These are phyloP conservation scores for Asobara japonica DNA, from an alignment of 1,140 invertebrate species.

Conservation along the genomic window DNA sequence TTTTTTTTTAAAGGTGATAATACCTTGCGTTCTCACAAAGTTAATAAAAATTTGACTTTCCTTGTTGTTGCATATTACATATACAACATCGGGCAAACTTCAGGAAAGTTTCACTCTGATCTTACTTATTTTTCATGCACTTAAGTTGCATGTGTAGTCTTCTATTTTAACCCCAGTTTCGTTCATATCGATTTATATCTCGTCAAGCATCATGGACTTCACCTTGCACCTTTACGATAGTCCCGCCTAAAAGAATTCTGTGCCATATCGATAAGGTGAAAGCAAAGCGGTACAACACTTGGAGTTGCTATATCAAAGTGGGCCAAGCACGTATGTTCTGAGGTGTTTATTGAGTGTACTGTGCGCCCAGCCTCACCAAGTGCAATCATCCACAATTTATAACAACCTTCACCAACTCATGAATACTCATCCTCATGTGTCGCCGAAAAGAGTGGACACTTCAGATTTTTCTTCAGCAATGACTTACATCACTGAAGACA, in stretches of 20 bases:
- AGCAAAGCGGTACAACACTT: constrained; percentile 17
- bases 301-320: background rate
- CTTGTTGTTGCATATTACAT: too few relatives aligned
- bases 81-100: too few relatives aligned
- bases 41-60: too few relatives aligned
- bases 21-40: too few relatives aligned
- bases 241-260: background rate
- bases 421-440: background rate
- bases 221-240: background rate
- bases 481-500: background rate
- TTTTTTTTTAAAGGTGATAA: too few relatives aligned
- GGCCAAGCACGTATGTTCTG: background rate
- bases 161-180: too few relatives aligned
- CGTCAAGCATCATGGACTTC: background rate
- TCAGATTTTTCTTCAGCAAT: background rate
- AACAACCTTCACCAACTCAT: background rate
- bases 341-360: constrained; percentile 7
- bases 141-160: too few relatives aligned
- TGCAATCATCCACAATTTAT: background rate
- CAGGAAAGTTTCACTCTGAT: too few relatives aligned
- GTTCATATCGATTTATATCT: too few relatives aligned
- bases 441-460: background rate
- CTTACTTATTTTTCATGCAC: too few relatives aligned
- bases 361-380: background rate
- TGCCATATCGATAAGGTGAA: constrained; percentile 20